Evolutionary conservation across 1,140 invertebrate genomes (phyloP).

Genomic region (Zaprionus gabonicus): DNA sequence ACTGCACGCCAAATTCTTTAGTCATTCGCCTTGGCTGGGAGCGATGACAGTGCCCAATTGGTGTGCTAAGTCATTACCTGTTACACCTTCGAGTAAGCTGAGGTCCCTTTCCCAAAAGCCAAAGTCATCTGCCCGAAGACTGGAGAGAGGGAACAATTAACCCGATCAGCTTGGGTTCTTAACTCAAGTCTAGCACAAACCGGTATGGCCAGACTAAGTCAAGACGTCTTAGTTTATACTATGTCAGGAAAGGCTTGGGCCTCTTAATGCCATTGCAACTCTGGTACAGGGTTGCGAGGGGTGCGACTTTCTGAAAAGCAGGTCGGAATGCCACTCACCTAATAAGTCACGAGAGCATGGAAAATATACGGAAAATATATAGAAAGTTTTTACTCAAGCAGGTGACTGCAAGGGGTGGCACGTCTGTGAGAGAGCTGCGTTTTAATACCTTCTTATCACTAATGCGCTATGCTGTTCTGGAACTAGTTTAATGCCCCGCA

Average conservation of each 20-base stretch:
- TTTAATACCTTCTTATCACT: background rate
- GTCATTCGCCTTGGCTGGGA: background rate
- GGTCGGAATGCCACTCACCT: conserved; percentile 4
- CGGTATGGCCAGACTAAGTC: background rate
- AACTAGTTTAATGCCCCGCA: background rate
- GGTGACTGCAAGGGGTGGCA: background rate
- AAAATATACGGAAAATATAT: background rate
- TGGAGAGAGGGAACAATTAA: background rate
- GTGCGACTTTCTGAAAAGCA: background rate
- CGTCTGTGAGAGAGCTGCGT: background rate
- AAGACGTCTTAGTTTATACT: background rate
- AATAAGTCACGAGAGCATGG: conserved; percentile 5
- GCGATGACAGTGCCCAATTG: background rate
- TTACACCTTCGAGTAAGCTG: background rate
- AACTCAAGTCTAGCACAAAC: background rate
- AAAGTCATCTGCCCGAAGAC: background rate
- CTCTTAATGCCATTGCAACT: background rate
- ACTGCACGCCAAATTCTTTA: background rate
- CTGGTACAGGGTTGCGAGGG: no score
- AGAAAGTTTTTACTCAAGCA: background rate
- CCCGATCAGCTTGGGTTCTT: background rate
- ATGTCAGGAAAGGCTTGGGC: background rate
- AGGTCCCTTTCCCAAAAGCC: background rate
- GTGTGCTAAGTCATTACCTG: background rate
- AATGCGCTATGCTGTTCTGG: background rate